Percentiles rank a stretch among this genome's conserved stretches.
Conservation (phyloP, 2,113 vertebrate genomes). For the Anolis sagrei region DNA sequence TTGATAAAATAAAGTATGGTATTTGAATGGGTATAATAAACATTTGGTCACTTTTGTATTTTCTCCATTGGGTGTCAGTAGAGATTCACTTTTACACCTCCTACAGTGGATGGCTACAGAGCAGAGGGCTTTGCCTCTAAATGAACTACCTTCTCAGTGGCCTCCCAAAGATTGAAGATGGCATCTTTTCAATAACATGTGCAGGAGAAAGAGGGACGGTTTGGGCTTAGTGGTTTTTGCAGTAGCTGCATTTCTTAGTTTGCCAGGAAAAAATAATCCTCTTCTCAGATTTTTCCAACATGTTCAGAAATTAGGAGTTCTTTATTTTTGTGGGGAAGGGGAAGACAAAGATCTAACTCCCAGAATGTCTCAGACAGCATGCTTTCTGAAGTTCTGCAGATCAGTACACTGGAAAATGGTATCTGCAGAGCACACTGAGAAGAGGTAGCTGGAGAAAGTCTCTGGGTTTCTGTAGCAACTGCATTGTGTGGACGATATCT, state of each 20-base stretch:
- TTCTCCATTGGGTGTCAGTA: slow-evolving; percentile 63
- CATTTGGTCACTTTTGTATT: neutral
- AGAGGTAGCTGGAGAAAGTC: too few species aligned
- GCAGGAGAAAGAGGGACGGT: neutral
- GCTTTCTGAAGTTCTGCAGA: too few species aligned
- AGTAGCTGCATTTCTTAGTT: slow-evolving; percentile 4
- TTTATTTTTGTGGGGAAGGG: too few species aligned
- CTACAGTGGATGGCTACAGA: neutral
- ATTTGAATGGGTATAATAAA: too few species aligned
- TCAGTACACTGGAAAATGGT: too few species aligned
- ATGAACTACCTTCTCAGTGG: neutral
- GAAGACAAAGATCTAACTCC: too few species aligned
- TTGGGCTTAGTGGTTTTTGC: neutral
- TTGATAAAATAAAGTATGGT: neutral
- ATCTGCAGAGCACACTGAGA: too few species aligned
- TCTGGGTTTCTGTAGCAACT: too few species aligned
- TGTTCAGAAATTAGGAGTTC: neutral
- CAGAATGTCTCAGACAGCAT: too few species aligned
- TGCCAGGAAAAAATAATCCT: neutral
- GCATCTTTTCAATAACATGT: neutral
- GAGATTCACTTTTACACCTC: neutral
- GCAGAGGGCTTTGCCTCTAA: fast-evolving
- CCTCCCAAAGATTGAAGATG: too few species aligned
- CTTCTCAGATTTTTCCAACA: neutral
- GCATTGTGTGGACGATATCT: too few species aligned